A percentile compares a stretch with the other conserved stretches of the same genome.
Evolutionary conservation across 2,888 invertebrate genomes (phyloP).

Genomic region (Conomelus anceps): DNA sequence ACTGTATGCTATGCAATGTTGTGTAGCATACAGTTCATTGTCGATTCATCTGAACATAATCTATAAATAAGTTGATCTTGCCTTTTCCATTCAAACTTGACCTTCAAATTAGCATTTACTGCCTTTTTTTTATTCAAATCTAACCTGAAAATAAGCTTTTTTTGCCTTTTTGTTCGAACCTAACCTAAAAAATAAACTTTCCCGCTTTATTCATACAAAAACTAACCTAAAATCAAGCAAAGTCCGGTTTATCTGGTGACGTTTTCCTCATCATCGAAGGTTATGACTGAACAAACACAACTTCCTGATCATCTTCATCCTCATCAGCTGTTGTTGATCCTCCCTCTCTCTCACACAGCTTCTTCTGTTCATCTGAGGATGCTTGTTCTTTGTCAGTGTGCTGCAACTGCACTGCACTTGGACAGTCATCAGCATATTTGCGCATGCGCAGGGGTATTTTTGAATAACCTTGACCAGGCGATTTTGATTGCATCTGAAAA

Average conservation of each 20-base stretch:
- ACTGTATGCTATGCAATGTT: too few species aligned
- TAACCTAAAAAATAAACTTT: not conserved
- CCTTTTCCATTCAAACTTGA: too few species aligned
- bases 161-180: too few species aligned
- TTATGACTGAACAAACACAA: not conserved
- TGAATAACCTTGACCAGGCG: not conserved
- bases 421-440: not conserved
- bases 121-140: too few species aligned
- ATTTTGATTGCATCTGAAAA: not conserved
- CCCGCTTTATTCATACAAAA: not conserved
- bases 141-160: too few species aligned
- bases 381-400: not conserved
- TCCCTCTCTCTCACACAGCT: not conserved
- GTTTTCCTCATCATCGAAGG: not conserved
- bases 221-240: not conserved
- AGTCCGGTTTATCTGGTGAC: not conserved
- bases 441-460: not conserved
- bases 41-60: too few species aligned
- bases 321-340: too few species aligned
- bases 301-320: not conserved
- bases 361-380: not conserved
- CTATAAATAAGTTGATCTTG: too few species aligned
- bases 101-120: too few species aligned
- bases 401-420: too few species aligned
- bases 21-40: too few species aligned